phyloP scores from a whole-genome alignment of 1,140 invertebrate species.

The Scaptomyza montana region DNA sequence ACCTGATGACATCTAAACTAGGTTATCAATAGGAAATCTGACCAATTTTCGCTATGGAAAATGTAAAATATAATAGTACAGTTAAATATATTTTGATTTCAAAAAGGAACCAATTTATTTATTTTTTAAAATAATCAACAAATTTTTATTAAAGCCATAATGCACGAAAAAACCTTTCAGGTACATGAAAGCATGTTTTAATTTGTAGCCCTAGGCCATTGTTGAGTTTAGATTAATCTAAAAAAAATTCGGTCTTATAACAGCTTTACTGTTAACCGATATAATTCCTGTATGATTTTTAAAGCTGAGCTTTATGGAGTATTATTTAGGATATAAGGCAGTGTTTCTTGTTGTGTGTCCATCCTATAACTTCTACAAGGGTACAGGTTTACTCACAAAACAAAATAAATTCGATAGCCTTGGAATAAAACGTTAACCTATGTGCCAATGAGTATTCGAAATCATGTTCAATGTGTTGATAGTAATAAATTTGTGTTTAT shows the following conservation, averaged over 20 bases:
- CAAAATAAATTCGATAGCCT: background rate
- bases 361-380: background rate
- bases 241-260: background rate
- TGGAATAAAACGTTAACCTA: conserved; percentile 1
- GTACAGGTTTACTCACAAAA: background rate
- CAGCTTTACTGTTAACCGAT: background rate
- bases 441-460: background rate
- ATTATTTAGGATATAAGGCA: background rate
- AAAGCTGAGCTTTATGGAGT: conserved; percentile 1
- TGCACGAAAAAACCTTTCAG: background rate
- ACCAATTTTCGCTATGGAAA: no score
- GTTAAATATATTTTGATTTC: background rate
- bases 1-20: background rate
- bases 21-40: background rate
- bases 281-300: background rate
- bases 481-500: background rate
- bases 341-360: background rate
- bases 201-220: background rate
- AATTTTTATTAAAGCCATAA: background rate
- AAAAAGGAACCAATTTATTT: conserved; percentile 1
- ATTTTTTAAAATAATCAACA: background rate
- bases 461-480: background rate
- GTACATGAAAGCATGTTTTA: background rate
- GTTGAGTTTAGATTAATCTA: background rate
- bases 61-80: no score